These are phyloP conservation scores for Folsomia manolachei DNA, from an alignment of 2,888 invertebrate species.

Conservation along the genomic window DNA sequence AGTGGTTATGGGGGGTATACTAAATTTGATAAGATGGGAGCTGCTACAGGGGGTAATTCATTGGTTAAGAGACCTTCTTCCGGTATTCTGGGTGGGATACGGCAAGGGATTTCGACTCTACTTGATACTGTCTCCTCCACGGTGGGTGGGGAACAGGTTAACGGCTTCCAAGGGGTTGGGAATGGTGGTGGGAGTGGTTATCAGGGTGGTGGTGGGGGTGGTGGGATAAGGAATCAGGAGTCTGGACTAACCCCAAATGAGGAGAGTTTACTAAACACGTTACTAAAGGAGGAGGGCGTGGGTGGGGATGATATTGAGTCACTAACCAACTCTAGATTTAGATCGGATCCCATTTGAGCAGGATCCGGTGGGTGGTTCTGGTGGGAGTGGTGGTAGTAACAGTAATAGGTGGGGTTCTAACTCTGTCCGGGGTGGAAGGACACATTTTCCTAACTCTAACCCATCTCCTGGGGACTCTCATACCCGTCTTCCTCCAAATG, in stretches of 20 bases:
- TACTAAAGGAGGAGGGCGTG: conserved; percentile 37
- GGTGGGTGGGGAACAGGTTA: not conserved
- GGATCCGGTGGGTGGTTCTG: not conserved
- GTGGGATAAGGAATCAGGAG: not conserved
- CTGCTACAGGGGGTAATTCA: conserved; percentile 13
- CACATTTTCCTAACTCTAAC: not conserved
- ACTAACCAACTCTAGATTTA: not conserved
- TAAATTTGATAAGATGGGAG: conserved; percentile 34
- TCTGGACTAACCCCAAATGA: conserved; percentile 43
- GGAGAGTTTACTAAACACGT: conserved; percentile 34
- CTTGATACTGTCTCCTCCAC: not conserved
- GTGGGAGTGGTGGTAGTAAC: not conserved
- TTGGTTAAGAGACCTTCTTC: conserved; percentile 21
- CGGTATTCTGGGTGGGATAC: not conserved
- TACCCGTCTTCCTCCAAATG: conserved; percentile 42
- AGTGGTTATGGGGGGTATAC: conserved; percentile 25
- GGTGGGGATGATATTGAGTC: conserved; percentile 18
- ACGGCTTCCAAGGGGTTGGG: not conserved
- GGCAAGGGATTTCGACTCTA: not conserved
- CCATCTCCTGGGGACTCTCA: conserved; percentile 18
- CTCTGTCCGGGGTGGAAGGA: conserved; percentile 2
- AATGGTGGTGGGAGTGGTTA: not conserved
- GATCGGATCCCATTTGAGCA: not conserved
- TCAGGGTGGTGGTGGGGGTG: too few species aligned
- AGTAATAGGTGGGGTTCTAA: not conserved